Evolutionary conservation across 2,888 invertebrate genomes (phyloP).

Genomic region (Anarsia innoxiella): DNA sequence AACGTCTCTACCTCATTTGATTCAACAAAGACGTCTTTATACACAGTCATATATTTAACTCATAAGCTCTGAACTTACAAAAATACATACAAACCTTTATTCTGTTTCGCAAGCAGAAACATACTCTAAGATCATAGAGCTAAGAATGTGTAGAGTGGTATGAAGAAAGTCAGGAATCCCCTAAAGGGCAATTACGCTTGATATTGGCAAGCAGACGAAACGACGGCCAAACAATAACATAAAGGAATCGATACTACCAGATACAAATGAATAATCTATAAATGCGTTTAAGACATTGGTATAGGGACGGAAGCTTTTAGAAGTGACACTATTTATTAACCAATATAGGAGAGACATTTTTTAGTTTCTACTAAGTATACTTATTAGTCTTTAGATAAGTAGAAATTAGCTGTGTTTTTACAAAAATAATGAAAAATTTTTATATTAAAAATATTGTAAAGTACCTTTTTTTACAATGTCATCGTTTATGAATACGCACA

Average conservation of each 20-base stretch:
- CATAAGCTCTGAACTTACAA: not conserved
- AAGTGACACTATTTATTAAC: too few species aligned
- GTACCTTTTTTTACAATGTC: too few species aligned
- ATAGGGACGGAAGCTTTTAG: too few species aligned
- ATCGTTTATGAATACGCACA: too few species aligned
- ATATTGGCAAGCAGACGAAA: conserved; percentile 51
- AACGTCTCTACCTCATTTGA: too few species aligned
- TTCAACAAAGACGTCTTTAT: not conserved
- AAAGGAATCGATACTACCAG: conserved; percentile 65
- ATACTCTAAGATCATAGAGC: conserved; percentile 1
- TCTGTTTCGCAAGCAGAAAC: not conserved
- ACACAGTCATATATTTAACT: conserved; percentile 1
- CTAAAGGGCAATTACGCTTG: conserved; percentile 56
- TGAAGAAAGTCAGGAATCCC: conserved; percentile 30
- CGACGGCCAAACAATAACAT: conserved; percentile 63
- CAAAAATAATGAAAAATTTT: too few species aligned
- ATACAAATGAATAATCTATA: conserved; percentile 74
- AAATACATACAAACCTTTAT: not conserved
- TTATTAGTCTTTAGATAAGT: too few species aligned
- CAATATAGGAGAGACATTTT: too few species aligned
- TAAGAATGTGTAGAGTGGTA: not conserved
- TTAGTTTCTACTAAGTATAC: too few species aligned
- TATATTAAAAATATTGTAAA: too few species aligned
- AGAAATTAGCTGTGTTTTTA: too few species aligned
- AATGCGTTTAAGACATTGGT: conserved; percentile 69